phyloP scores from a whole-genome alignment of 2,797 vertebrate genomes.

The Oreochromis mossambicus region DNA sequence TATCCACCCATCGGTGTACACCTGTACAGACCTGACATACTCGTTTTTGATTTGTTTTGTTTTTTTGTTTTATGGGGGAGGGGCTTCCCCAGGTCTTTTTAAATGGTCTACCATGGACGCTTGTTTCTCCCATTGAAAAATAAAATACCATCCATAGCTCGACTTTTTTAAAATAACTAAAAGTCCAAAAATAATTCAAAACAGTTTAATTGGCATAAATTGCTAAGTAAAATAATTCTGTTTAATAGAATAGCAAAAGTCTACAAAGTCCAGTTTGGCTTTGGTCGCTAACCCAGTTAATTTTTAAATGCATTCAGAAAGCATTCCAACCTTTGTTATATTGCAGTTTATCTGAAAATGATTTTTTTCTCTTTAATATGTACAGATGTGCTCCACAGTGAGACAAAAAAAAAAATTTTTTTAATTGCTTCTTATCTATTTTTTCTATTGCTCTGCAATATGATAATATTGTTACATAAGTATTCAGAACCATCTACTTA shows the following conservation, averaged over 20 bases:
- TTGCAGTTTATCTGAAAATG: neutral
- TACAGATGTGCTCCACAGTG: neutral
- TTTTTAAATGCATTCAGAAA: neutral
- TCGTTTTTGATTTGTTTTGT: neutral
- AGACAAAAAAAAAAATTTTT: fast-evolving
- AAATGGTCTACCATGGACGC: neutral
- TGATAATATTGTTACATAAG: neutral
- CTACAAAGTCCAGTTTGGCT: neutral
- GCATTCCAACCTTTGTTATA: neutral
- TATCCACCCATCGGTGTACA: neutral
- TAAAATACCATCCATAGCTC: neutral
- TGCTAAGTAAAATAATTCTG: neutral
- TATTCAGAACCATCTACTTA: neutral
- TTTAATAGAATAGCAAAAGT: neutral
- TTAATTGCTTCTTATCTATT: neutral
- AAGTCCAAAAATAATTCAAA: neutral
- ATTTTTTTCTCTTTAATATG: neutral
- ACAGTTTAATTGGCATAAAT: neutral
- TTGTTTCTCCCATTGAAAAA: neutral
- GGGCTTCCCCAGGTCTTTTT: neutral
- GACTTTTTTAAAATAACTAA: neutral
- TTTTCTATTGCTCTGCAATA: neutral
- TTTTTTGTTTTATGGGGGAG: neutral
- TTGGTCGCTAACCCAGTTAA: neutral
- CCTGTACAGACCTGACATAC: neutral